A percentile compares a stretch with the other conserved stretches of the same genome.
These are phyloP conservation scores for Scomberomorus guttatus DNA, from an alignment of 2,797 vertebrate genomes.

Conservation along the genomic window DNA sequence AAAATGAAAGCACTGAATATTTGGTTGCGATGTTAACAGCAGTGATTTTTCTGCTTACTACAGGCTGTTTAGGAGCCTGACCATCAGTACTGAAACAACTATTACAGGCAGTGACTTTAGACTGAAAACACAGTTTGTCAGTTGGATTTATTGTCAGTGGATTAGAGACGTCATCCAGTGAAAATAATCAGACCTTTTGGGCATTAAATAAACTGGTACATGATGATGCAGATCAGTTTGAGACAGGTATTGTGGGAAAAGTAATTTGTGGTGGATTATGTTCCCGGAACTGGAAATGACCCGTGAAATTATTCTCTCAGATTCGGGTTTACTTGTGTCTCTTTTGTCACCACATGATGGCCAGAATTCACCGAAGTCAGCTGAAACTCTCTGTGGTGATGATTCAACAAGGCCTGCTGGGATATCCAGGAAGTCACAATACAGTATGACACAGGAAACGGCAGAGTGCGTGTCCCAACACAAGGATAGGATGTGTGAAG, in stretches of 20 bases:
- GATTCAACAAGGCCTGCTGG: slow-evolving; percentile 55
- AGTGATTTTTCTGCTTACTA: slow-evolving; percentile 1
- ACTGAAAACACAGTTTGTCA: slow-evolving; percentile 4
- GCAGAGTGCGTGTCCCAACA: background rate
- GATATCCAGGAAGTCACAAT: slow-evolving; percentile 45
- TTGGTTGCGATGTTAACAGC: slow-evolving; percentile 17
- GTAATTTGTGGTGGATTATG: slow-evolving; percentile 10
- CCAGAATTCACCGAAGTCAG: slow-evolving; percentile 32
- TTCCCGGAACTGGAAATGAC: background rate
- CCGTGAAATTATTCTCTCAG: slow-evolving; percentile 18
- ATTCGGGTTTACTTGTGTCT: background rate
- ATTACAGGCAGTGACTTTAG: background rate
- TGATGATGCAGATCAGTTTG: slow-evolving; percentile 8
- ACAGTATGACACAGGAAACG: slow-evolving; percentile 33
- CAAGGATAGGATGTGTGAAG: background rate
- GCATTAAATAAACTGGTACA: background rate
- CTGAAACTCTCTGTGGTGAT: slow-evolving; percentile 41
- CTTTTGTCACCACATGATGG: slow-evolving; percentile 19
- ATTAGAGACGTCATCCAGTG: background rate
- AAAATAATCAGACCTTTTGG: background rate
- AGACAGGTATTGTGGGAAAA: background rate
- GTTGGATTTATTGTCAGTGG: slow-evolving; percentile 1
- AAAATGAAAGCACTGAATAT: slow-evolving; percentile 10
- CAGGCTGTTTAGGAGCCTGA: background rate
- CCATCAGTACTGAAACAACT: background rate